Evolutionary conservation across 1,140 invertebrate genomes (phyloP).

Genomic region (Sminthurides bifidus): DNA sequence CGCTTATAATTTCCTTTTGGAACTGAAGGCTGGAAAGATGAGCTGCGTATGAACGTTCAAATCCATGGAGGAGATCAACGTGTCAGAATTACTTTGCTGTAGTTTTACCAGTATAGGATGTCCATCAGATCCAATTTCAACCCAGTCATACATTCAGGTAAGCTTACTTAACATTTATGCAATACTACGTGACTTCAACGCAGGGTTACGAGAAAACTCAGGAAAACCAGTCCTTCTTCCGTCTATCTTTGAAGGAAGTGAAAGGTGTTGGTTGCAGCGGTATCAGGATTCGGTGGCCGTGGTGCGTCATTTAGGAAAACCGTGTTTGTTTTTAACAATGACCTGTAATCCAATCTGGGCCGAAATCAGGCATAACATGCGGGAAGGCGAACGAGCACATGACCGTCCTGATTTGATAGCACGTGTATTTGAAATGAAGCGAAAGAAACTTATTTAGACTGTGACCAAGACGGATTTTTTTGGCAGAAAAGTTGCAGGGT

Average conservation of each 20-base stretch:
- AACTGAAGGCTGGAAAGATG: slow-evolving; percentile 36
- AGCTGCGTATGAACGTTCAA: slow-evolving; percentile 26
- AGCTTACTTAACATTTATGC: too few relatives aligned
- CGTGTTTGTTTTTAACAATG: slow-evolving; percentile 40
- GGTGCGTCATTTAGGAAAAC: slow-evolving; percentile 36
- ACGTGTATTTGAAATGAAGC: slow-evolving; percentile 36
- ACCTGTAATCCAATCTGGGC: slow-evolving; percentile 39
- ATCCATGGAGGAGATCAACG: slow-evolving; percentile 17
- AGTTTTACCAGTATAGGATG: slow-evolving; percentile 37
- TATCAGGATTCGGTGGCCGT: slow-evolving; percentile 39
- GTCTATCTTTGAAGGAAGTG: slow-evolving; percentile 31
- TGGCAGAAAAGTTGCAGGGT: not conserved
- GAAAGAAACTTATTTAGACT: slow-evolving; percentile 1
- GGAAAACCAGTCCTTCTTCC: slow-evolving; percentile 22
- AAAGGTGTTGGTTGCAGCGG: slow-evolving; percentile 34
- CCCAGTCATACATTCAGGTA: slow-evolving; percentile 12
- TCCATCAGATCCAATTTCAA: slow-evolving; percentile 35
- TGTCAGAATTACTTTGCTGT: too few relatives aligned
- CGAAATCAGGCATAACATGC: slow-evolving; percentile 35
- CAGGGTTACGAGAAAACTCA: not conserved
- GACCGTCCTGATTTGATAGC: slow-evolving; percentile 39
- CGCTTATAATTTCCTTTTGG: slow-evolving; percentile 39
- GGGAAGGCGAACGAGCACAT: slow-evolving; percentile 9
- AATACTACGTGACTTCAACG: too few relatives aligned
- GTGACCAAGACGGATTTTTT: not conserved